phyloP scores from a whole-genome alignment of 2,888 invertebrate genomes.

The Nemotelus nigrinus region DNA sequence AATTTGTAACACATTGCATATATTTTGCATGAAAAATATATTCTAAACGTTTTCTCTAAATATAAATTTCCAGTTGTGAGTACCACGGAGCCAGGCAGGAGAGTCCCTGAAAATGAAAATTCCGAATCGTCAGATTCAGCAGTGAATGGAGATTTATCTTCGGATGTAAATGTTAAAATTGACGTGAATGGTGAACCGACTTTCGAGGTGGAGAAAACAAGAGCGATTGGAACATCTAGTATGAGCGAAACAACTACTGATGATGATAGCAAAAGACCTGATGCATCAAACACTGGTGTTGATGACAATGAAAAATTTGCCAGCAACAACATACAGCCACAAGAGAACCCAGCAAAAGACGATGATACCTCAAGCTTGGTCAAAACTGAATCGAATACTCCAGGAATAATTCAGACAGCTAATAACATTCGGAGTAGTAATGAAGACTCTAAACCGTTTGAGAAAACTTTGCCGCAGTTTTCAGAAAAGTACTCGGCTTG shows the following conservation, averaged over 20 bases:
- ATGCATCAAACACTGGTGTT: slow-evolving; percentile 60
- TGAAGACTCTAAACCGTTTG: too few species aligned
- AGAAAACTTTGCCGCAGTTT: too few species aligned
- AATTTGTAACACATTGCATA: too few species aligned
- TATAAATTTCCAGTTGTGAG: slow-evolving; percentile 72
- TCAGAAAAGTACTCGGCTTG: too few species aligned
- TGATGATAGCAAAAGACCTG: slow-evolving; percentile 59
- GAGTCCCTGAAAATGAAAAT: slow-evolving; percentile 73
- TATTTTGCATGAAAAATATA: too few species aligned
- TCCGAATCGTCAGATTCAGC: slow-evolving; percentile 70
- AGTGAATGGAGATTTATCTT: slow-evolving; percentile 66
- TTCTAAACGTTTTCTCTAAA: too few species aligned
- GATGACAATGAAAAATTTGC: slow-evolving; percentile 53
- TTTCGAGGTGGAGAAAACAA: slow-evolving; percentile 57
- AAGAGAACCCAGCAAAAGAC: slow-evolving; percentile 52
- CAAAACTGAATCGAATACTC: too few species aligned
- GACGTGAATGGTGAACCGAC: slow-evolving; percentile 68
- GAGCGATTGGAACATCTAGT: slow-evolving; percentile 57
- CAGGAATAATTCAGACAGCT: too few species aligned
- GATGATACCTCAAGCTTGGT: background rate
- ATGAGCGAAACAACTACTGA: slow-evolving; percentile 31
- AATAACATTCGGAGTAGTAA: too few species aligned
- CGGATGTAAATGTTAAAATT: slow-evolving; percentile 67
- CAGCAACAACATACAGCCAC: slow-evolving; percentile 51
- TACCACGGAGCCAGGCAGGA: slow-evolving; percentile 75